phyloP scores from a whole-genome alignment of 30 jellyfish, hydroid and myxozoan species.

The Hydractinia echinata region DNA sequence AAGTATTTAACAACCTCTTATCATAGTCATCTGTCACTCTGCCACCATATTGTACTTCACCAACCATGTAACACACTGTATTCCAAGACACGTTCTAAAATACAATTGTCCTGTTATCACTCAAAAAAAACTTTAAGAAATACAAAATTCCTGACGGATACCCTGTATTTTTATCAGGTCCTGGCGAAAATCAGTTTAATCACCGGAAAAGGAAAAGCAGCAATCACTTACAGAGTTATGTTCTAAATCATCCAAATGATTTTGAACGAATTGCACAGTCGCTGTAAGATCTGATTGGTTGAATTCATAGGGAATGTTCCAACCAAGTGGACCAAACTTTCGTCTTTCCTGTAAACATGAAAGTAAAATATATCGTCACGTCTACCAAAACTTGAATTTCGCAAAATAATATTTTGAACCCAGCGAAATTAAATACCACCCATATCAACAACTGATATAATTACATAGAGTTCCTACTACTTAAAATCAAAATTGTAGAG shows the following conservation, averaged over 20 bases:
- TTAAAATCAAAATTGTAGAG: too few species aligned
- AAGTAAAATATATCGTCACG: not conserved
- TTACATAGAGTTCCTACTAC: too few species aligned
- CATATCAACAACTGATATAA: too few species aligned
- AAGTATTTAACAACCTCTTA: conserved; percentile 75
- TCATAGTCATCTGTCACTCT: conserved; percentile 95
- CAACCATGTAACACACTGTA: conserved; percentile 92
- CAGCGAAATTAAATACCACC: too few species aligned
- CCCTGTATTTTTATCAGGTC: too few species aligned
- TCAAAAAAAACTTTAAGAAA: not conserved
- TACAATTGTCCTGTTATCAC: not conserved
- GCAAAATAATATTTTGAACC: too few species aligned
- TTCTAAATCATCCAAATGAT: conserved; percentile 86
- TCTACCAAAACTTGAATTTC: too few species aligned
- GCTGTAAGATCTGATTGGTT: conserved; percentile 93
- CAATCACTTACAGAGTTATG: conserved; percentile 46
- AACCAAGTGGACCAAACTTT: conserved; percentile 94
- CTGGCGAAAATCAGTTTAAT: too few species aligned
- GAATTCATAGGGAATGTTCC: conserved; percentile 95
- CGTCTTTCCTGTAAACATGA: conserved; percentile 73
- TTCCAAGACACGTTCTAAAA: conserved; percentile 81
- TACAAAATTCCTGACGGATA: too few species aligned
- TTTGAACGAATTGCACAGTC: conserved; percentile 86
- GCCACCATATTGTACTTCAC: conserved; percentile 97
- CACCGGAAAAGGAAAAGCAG: too few species aligned